Base-by-base conservation (phyloP, 2,888 invertebrate species). In the Polylopha cassiicola region DNA sequence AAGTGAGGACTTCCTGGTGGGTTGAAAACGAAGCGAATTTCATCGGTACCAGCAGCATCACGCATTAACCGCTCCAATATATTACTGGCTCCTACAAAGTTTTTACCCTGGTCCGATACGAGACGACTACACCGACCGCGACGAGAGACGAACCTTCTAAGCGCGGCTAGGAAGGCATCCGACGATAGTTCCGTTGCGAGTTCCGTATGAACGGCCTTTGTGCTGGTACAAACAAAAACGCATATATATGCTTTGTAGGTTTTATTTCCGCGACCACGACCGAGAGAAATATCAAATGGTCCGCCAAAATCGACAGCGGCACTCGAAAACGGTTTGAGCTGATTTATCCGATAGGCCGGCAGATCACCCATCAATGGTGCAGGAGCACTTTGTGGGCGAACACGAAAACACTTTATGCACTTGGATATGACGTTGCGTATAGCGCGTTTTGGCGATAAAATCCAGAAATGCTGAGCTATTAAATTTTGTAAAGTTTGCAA, bases 241-340 rank as follows among this genome's bases (percentile, higher is more conserved):
- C 15, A 14, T 3, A 39, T 33, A 22, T 27, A 28, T 21, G 26
- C 27, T 13, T 33, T 29, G 8, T 32, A 13, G 1, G 14, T 10
- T 6, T 26, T 14, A 9, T 15, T 8, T 4, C 18, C 18, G 14
- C 33, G 27, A 3, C 17, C 8, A 21, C 31, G 1, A 13, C 28
- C 14, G n/a, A 23, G 26, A n/a, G 14, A 26, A 1, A 39, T 17
- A 2, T 5, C 4, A n/a, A 29, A 21, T 6, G 39, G 39, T 6
- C 39, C 39, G 1, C 27, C 27, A 9, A 33, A 31, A 8, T 38
- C 38, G 3, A 38, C 8, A 1, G 26, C 38, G 2, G 22, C 17
- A 5, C 8, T 7, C 15, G 9, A 9, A 26, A 38, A 39, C 2
- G 24, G 26, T 5, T 18, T 10, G 5, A 13, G 13, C 17, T 7